Evolutionary conservation across 2,888 invertebrate genomes (phyloP).

Genomic region (Callinectes sapidus): DNA sequence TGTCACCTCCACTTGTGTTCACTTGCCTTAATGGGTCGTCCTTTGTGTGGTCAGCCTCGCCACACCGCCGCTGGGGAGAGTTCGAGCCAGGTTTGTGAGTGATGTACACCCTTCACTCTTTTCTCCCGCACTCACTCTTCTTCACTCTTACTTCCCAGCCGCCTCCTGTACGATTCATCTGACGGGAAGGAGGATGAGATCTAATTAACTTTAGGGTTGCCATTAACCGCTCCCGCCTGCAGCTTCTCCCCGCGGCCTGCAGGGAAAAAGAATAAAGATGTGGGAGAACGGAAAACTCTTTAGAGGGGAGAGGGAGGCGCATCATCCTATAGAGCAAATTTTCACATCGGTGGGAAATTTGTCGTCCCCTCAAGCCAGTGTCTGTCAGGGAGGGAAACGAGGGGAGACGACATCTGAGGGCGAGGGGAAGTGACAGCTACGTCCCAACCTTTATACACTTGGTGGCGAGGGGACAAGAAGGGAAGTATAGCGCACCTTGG

Average conservation of each 20-base stretch:
- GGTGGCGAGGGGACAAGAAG: slow-evolving; percentile 8
- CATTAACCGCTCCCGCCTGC: background rate
- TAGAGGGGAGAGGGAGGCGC: background rate
- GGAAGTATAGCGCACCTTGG: background rate
- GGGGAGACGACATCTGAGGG: background rate
- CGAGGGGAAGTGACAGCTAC: slow-evolving; percentile 26
- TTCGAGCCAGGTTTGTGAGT: background rate
- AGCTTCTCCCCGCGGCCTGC: background rate
- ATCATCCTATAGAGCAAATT: slow-evolving; percentile 14
- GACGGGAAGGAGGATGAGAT: background rate
- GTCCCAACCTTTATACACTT: slow-evolving; percentile 17
- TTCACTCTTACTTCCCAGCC: background rate
- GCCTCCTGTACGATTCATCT: background rate
- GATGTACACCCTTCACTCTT: background rate
- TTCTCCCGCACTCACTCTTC: background rate
- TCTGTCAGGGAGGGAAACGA: slow-evolving; percentile 26
- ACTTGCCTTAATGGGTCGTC: background rate
- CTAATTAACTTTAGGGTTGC: slow-evolving; percentile 27
- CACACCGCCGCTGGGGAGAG: background rate
- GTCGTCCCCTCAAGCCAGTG: slow-evolving; percentile 28
- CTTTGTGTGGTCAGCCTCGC: background rate
- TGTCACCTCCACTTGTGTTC: background rate
- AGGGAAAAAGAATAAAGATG: background rate
- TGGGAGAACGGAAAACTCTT: background rate
- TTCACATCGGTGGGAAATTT: background rate